These are phyloP conservation scores for Alauda arvensis DNA, from an alignment of 2,797 vertebrate genomes.

Conservation along the genomic window DNA sequence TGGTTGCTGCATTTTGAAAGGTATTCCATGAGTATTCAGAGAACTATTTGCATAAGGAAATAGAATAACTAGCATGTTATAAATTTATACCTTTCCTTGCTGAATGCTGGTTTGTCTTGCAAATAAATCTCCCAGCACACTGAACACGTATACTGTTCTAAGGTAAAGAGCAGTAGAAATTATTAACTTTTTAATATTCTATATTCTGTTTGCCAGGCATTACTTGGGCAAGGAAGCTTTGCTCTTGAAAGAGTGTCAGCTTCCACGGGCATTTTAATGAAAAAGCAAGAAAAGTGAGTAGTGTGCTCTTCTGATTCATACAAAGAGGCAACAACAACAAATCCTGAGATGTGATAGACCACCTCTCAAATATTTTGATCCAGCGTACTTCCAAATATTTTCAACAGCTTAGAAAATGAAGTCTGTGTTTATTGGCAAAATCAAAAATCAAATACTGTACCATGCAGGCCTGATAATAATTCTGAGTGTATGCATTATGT, in stretches of 20 bases:
- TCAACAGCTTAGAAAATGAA: background rate
- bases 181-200: background rate
- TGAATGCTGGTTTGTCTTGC: background rate
- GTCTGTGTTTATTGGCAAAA: background rate
- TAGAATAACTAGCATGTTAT: background rate
- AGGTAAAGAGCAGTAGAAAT: background rate
- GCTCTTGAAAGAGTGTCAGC: background rate
- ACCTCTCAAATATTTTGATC: background rate
- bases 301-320: background rate
- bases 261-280: background rate
- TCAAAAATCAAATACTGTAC: background rate
- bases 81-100: background rate
- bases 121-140: background rate
- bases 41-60: background rate
- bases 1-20: background rate
- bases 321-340: background rate
- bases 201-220: background rate
- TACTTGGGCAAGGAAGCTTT: background rate
- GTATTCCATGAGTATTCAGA: background rate
- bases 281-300: background rate
- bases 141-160: background rate
- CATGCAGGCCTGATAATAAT: background rate
- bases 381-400: background rate
- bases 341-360: background rate
- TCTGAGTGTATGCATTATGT: background rate